A percentile compares a stretch with the other conserved stretches of the same genome.
phyloP scores from a whole-genome alignment of 1,140 invertebrate species.

The Pararge aegeria region DNA sequence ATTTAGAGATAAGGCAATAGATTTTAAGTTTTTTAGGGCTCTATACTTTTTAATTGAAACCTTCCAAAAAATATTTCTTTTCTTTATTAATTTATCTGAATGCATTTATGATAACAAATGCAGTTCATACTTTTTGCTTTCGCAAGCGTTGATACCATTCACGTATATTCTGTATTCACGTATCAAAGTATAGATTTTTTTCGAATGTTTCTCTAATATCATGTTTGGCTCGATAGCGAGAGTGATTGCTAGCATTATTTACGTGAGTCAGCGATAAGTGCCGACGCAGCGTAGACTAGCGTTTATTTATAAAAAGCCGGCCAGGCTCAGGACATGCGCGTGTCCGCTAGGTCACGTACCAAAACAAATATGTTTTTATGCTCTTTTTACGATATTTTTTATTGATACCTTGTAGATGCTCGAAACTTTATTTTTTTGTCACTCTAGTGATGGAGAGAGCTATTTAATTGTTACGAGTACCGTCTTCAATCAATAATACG shows the following conservation, averaged over 20 bases:
- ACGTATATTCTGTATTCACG: too few species aligned
- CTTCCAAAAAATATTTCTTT: too few species aligned
- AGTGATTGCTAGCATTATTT: constrained; percentile 7
- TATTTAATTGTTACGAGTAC: too few species aligned
- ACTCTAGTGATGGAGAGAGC: too few species aligned
- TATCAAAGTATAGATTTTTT: neutral
- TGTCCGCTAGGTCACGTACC: constrained; percentile 30
- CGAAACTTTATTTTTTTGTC: neutral
- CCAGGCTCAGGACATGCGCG: constrained; percentile 29
- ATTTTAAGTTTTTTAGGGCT: too few species aligned
- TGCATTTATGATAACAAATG: too few species aligned
- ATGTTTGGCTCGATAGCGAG: neutral
- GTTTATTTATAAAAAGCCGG: constrained; percentile 46
- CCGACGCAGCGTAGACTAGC: constrained; percentile 25
- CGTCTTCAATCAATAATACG: too few species aligned
- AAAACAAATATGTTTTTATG: constrained; percentile 27
- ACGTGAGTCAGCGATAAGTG: constrained; percentile 35
- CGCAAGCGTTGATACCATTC: too few species aligned
- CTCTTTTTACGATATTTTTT: constrained; percentile 12
- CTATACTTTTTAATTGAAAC: too few species aligned
- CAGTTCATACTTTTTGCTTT: too few species aligned
- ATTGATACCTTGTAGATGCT: neutral
- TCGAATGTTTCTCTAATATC: neutral
- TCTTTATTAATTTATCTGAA: too few species aligned
- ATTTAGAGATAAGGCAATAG: too few species aligned